Evolutionary conservation across 2,888 invertebrate species (phyloP).

Genomic region (Lasius fuliginosus): DNA sequence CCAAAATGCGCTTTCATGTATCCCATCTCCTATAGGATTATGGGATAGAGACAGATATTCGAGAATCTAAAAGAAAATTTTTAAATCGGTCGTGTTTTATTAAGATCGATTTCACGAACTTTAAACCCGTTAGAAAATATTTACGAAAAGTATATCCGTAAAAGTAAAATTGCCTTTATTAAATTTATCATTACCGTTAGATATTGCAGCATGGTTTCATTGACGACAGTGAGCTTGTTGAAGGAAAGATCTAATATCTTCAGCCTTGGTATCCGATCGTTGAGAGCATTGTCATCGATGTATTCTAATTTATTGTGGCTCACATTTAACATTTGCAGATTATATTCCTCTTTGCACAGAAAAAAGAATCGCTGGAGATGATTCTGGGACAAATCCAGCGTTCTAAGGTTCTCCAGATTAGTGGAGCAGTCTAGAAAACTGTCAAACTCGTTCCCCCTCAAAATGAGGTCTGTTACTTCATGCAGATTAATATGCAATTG

Average conservation of each 20-base stretch:
- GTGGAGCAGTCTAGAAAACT: slow-evolving; percentile 86
- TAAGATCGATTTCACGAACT: background rate
- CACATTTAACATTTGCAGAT: slow-evolving; percentile 94
- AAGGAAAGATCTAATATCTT: slow-evolving; percentile 82
- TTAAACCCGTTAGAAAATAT: background rate
- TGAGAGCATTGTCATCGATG: slow-evolving; percentile 87
- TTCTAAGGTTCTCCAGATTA: slow-evolving; percentile 93
- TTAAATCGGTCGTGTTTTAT: background rate
- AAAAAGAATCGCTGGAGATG: slow-evolving; percentile 88
- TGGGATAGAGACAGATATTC: slow-evolving; percentile 81
- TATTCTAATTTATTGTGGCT: slow-evolving; percentile 94
- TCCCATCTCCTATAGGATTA: slow-evolving; percentile 82
- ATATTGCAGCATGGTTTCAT: slow-evolving; percentile 83
- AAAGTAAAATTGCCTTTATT: background rate
- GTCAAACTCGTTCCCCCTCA: slow-evolving; percentile 82
- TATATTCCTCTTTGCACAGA: slow-evolving; percentile 94
- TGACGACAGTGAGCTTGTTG: slow-evolving; percentile 81
- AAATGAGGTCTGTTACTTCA: slow-evolving; percentile 81
- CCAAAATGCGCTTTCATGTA: slow-evolving; percentile 82
- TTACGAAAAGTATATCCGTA: background rate
- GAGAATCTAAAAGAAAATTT: slow-evolving; percentile 76
- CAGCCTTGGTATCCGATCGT: slow-evolving; percentile 80
- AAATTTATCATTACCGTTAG: slow-evolving; percentile 78
- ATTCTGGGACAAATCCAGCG: slow-evolving; percentile 95
- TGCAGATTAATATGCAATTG: slow-evolving; percentile 76